Evolutionary conservation across 2,797 vertebrate genomes (phyloP).

Genomic region (Acrossocheilus fasciatus): DNA sequence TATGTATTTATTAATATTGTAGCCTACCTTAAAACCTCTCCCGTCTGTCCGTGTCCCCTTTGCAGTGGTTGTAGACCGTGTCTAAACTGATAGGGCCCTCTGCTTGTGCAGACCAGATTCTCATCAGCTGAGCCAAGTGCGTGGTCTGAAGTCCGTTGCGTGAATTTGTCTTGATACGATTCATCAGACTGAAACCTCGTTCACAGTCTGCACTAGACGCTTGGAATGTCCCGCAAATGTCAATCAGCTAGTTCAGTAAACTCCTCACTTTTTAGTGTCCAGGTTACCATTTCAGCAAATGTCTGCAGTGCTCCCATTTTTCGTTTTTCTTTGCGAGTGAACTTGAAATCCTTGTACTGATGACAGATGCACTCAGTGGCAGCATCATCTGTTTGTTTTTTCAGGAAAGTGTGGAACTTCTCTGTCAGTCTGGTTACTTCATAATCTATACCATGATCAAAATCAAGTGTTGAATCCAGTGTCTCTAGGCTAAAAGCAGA

Average conservation of each 20-base stretch:
- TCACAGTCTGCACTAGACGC: conserved; percentile 29
- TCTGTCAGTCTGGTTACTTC: not conserved
- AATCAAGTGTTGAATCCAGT: not conserved
- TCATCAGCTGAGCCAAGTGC: not conserved
- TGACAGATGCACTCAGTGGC: not conserved
- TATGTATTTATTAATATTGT: not conserved
- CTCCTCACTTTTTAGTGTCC: not conserved
- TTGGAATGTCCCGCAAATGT: conserved; percentile 37
- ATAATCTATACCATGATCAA: not conserved
- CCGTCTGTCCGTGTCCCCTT: not conserved
- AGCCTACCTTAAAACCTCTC: not conserved
- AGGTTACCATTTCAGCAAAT: not conserved
- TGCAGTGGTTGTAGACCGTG: not conserved
- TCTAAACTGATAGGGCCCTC: not conserved
- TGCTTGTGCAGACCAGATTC: not conserved
- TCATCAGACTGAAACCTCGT: conserved; percentile 29
- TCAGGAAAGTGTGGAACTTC: not conserved
- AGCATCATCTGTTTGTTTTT: not conserved
- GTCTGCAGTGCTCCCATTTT: not conserved
- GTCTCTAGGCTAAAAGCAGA: not conserved
- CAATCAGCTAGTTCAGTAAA: conserved; percentile 18
- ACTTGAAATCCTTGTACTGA: too few species aligned
- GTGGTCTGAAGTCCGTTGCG: not conserved
- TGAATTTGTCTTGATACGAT: conserved; percentile 3
- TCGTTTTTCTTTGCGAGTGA: too few species aligned